Evolutionary conservation across 2,113 vertebrate genomes (phyloP).

Genomic region (Cebidichthys violaceus): DNA sequence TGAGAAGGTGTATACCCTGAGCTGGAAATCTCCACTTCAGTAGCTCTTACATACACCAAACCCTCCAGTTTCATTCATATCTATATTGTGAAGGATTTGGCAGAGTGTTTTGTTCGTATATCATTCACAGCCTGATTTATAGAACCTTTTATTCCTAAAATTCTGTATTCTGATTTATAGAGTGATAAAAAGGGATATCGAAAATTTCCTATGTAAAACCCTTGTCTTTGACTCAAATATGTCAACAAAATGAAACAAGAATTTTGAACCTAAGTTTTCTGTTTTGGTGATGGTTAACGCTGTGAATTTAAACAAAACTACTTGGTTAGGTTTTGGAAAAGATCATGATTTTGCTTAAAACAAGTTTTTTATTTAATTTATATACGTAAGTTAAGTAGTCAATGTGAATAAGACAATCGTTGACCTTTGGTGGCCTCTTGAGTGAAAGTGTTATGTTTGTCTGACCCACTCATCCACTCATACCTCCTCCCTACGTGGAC

Average conservation of each 20-base stretch:
- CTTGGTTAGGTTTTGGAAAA: neutral
- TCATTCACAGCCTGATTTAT: no score
- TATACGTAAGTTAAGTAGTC: neutral
- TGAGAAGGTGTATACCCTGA: neutral
- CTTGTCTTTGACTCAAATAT: neutral
- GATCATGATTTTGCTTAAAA: neutral
- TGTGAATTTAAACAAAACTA: neutral
- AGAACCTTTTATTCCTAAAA: no score
- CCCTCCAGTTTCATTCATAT: neutral
- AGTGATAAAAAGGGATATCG: neutral
- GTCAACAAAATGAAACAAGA: neutral
- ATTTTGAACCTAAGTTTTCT: neutral
- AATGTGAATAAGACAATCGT: neutral
- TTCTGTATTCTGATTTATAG: neutral
- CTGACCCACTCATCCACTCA: neutral
- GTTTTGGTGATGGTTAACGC: no score
- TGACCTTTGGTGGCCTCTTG: neutral
- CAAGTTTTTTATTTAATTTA: neutral
- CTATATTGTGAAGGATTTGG: neutral
- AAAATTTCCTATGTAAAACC: neutral
- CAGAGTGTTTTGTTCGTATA: neutral
- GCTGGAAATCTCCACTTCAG: neutral
- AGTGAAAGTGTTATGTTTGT: neutral
- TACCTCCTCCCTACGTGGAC: neutral
- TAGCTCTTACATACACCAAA: no score